Evolutionary conservation across 1,140 invertebrate species (phyloP).

Genomic region (Calliopsis andreniformis): DNA sequence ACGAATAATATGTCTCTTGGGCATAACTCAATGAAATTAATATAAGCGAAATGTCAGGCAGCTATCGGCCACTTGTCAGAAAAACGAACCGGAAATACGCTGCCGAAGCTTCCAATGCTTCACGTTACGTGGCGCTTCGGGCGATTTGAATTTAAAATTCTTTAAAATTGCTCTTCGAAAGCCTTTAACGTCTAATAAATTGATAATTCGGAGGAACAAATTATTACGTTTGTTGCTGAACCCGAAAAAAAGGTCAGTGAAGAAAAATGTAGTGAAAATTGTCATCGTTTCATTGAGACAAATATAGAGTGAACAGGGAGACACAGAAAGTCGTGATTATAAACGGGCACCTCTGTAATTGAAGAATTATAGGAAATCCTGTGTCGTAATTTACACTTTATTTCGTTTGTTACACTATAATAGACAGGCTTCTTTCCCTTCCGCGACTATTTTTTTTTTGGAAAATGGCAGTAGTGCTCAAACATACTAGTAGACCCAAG

Average conservation of each 20-base stretch:
- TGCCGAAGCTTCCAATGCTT: background rate
- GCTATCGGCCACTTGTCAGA: conserved; percentile 58
- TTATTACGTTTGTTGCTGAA: too few species aligned
- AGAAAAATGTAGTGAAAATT: too few species aligned
- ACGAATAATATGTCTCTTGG: background rate
- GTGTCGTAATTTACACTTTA: conserved; percentile 70
- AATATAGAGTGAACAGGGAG: too few species aligned
- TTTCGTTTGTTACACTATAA: conserved; percentile 73
- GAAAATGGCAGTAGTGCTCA: conserved; percentile 78
- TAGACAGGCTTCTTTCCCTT: conserved; percentile 64
- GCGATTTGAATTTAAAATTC: background rate
- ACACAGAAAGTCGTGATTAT: too few species aligned
- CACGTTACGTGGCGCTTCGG: conserved; percentile 17
- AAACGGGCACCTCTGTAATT: conserved; percentile 42
- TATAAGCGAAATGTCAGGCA: conserved; percentile 55
- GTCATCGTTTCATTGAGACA: too few species aligned
- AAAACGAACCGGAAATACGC: conserved; percentile 41
- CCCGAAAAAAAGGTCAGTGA: too few species aligned
- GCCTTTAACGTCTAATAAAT: too few species aligned
- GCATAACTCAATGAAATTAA: conserved; percentile 29
- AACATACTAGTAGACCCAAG: conserved; percentile 71
- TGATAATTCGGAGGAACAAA: too few species aligned
- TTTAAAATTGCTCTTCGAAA: too few species aligned
- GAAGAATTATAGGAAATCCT: conserved; percentile 6
- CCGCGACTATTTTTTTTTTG: conserved; percentile 68